Evolutionary conservation across 2,888 invertebrate species (phyloP).

Genomic region (Gortyna flavago): DNA sequence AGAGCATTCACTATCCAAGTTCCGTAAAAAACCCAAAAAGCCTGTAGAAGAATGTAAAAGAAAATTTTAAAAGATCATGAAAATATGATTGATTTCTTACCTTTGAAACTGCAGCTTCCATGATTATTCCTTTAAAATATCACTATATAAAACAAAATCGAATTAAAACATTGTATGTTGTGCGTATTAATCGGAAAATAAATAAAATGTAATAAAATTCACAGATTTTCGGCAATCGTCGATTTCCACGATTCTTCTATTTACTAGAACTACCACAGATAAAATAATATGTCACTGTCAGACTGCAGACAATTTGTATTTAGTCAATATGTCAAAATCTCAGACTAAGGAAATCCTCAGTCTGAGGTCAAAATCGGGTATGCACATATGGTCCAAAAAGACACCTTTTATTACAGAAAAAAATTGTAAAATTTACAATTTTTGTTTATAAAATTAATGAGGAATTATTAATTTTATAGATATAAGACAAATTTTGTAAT

Average conservation of each 20-base stretch:
- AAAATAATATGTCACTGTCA: slow-evolving; percentile 27
- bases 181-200: slow-evolving; percentile 41
- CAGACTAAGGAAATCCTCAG: too few relatives aligned
- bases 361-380: too few relatives aligned
- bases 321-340: slow-evolving; percentile 22
- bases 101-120: slow-evolving; percentile 73
- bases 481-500: too few relatives aligned
- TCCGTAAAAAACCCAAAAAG: not conserved
- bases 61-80: too few relatives aligned
- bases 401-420: too few relatives aligned
- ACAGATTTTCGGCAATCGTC: slow-evolving; percentile 60
- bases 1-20: not conserved
- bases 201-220: slow-evolving; percentile 56
- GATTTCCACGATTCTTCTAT: slow-evolving; percentile 62
- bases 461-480: too few relatives aligned
- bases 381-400: too few relatives aligned
- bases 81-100: slow-evolving; percentile 53
- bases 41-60: not conserved
- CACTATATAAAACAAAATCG: slow-evolving; percentile 43
- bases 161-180: slow-evolving; percentile 65
- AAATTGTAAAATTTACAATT: too few relatives aligned
- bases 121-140: slow-evolving; percentile 55
- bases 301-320: not conserved
- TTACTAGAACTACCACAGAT: slow-evolving; percentile 63
- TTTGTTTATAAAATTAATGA: too few relatives aligned